Conservation (phyloP, 2,888 invertebrate species). For the Leucozona laternaria region DNA sequence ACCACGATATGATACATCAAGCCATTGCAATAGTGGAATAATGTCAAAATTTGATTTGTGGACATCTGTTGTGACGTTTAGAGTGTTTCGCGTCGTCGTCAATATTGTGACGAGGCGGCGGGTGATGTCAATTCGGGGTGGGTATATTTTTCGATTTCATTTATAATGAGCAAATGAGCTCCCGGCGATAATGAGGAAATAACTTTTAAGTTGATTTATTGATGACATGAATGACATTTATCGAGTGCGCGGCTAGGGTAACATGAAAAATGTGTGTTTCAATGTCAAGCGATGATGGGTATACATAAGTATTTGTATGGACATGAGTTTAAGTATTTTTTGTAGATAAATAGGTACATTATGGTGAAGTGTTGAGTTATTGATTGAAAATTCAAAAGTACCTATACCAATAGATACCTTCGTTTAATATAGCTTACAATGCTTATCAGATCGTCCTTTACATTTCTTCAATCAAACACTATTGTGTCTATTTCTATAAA, state of each 20-base stretch:
- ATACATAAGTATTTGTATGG: slow-evolving; percentile 26
- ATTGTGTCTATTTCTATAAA: too few relatives aligned
- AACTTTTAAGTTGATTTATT: slow-evolving; percentile 65
- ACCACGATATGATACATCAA: slow-evolving; percentile 1
- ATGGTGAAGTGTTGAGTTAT: too few relatives aligned
- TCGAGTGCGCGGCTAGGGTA: background rate
- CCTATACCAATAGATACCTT: too few relatives aligned
- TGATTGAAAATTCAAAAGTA: too few relatives aligned
- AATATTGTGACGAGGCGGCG: background rate
- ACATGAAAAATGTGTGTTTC: slow-evolving; percentile 39
- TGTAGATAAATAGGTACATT: background rate
- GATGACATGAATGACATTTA: slow-evolving; percentile 53
- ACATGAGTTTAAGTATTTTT: background rate
- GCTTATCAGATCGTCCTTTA: too few relatives aligned
- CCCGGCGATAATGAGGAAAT: slow-evolving; percentile 55
- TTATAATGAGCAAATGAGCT: slow-evolving; percentile 61
- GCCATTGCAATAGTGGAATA: slow-evolving; percentile 28
- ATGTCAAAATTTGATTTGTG: slow-evolving; percentile 69
- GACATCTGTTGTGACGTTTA: slow-evolving; percentile 61
- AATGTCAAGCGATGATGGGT: slow-evolving; percentile 18
- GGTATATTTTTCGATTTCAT: slow-evolving; percentile 42
- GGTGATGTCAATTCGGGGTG: background rate
- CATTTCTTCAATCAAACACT: too few relatives aligned
- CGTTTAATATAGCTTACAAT: too few relatives aligned
- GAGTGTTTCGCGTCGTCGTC: slow-evolving; percentile 6